Conservation (phyloP, 37 sponge, comb jelly and placozoan genomes). For the Geodia barretti region DNA sequence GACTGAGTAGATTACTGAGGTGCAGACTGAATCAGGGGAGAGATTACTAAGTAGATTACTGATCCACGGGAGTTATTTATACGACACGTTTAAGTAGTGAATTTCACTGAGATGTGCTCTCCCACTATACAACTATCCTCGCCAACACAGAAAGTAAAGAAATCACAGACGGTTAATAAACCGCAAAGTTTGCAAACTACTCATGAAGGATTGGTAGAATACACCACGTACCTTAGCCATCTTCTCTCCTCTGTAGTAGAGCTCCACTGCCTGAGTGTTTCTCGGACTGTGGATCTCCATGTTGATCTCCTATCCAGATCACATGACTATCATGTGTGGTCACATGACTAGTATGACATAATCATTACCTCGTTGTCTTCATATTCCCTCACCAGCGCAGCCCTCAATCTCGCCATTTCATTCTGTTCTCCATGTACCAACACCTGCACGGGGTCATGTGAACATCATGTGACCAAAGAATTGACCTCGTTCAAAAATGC, state of each 20-base stretch:
- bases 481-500: no score
- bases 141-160: no score
- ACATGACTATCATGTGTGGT: neutral
- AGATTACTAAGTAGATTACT: no score
- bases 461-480: neutral
- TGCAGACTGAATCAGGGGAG: no score
- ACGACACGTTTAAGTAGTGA: no score
- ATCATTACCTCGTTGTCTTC: constrained; percentile 65
- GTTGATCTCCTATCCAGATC: constrained; percentile 41
- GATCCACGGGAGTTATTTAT: no score
- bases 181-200: no score
- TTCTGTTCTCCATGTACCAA: constrained; percentile 97
- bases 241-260: constrained; percentile 97
- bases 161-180: no score
- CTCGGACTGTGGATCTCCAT: constrained; percentile 82
- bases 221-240: constrained; percentile 79
- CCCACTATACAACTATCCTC: no score
- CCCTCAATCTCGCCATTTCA: constrained; percentile 89
- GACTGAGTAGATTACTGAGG: no score
- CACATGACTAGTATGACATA: neutral
- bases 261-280: constrained; percentile 91
- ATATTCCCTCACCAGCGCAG: constrained; percentile 85
- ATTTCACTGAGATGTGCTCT: no score
- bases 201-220: neutral
- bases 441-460: constrained; percentile 51